Base-by-base conservation (phyloP, 2,113 vertebrate genomes). In the Donacobius atricapilla region DNA sequence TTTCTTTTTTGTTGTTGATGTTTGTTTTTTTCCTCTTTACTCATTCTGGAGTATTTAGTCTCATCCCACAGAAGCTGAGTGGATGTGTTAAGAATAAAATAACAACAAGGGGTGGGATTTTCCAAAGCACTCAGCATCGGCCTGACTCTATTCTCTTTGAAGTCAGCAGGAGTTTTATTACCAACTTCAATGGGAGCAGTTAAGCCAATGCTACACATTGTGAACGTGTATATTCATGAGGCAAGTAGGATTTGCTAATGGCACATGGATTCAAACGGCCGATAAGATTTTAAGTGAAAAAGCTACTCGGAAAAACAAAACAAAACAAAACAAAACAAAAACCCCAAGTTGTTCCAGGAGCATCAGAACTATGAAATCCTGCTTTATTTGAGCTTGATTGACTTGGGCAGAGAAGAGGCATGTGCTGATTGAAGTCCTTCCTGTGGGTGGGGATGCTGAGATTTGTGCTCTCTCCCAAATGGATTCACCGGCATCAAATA, bases 91-190 rank as follows among this genome's bases (percentile, higher is more conserved):
- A 90, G 94, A 95, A 89, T 60, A 92, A 96, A 96, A 86, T 79
- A 93, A 94, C 88, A 97, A 83, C 83, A 63, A 92, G 68, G 88
- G 92, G 92, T 90, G 90, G 96, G 96, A 96, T 96, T 97, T 97
- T 96, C 92, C 92, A 90, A 96, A 95, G 93, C 72, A 40, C 61
- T 90, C 71, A 4, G 75, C 69, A n/a, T 78, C 5, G 24, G 71
- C 69, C 88, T 71, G 75, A 31, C 86, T 91, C 75, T 65, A 25
- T 90, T 89, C 92, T 81, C 88, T 96, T 95, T 97, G 96, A 95
- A 96, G 96, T 96, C 94, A 90, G 92, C 79, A 92, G 92, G 93
- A 96, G 76, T 94, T 97, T 94, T 84, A 93, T 96, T 90, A 96
- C 85, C 88, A 40, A 75, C 93, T 93, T 97, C 93, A 93, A 45